These are phyloP conservation scores for Ochotona curzoniae DNA, from an alignment of 2,113 vertebrate species.

Conservation along the genomic window DNA sequence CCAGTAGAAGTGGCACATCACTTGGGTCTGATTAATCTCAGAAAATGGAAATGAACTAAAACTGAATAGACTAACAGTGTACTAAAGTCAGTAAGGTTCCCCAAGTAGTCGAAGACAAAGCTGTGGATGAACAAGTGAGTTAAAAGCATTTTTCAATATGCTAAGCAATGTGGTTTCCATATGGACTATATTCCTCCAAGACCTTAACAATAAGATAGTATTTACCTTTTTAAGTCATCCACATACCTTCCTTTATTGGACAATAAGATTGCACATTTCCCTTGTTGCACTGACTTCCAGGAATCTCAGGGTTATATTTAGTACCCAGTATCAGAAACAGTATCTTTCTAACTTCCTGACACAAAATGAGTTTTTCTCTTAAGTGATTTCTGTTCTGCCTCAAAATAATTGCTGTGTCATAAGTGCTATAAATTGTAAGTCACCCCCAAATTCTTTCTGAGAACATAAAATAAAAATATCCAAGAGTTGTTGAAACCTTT, in stretches of 20 bases:
- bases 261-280: constrained; percentile 11
- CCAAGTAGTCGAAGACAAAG: not conserved
- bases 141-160: not conserved
- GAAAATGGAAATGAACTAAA: constrained; percentile 40
- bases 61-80: constrained; percentile 10
- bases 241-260: constrained; percentile 29
- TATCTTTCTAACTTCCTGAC: constrained; percentile 9
- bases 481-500: constrained; percentile 6
- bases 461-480: constrained; percentile 38
- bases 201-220: not conserved
- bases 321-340: constrained; percentile 2
- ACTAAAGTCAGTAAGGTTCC: constrained; percentile 20
- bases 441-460: not conserved
- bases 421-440: constrained; percentile 24
- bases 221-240: constrained; percentile 45
- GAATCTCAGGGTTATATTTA: constrained; percentile 44
- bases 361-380: not conserved
- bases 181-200: not conserved
- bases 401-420: not conserved
- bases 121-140: not conserved
- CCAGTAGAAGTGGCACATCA: not conserved
- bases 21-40: constrained; percentile 41
- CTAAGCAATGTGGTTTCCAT: constrained; percentile 18
- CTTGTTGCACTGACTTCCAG: constrained; percentile 33
- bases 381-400: constrained; percentile 36